Base-by-base conservation (phyloP, 2,797 vertebrate genomes). In the Leptatherina wallacei region DNA sequence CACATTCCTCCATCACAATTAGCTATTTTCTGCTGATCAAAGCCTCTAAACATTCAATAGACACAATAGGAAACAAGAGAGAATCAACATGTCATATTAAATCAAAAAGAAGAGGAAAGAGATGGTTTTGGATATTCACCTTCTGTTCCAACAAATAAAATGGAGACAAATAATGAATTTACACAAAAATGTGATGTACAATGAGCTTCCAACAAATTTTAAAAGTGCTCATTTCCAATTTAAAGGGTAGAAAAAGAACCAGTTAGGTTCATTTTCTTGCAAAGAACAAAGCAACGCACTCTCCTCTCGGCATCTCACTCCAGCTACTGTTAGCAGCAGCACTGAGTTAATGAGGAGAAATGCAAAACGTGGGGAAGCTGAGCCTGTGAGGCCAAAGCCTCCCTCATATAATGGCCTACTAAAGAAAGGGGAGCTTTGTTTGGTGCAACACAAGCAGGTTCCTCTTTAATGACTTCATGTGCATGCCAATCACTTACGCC, bases 391-490 rank as follows among this genome's bases (percentile, higher is more conserved):
- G 89, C 89, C 89, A 88, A 78, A 93, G 91, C 91, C 80, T 81
- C 63, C 36, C 88, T 89, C 87, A 29, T 85, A 88, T 91, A 92
- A 93, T 78, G 85, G 83, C 69, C 76, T 13, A n/a, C 71, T 63
- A 69, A 89, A 92, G 90, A 93, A 93, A 89, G 83, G 82, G 80
- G 82, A 62, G 88, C 91, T 92, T 93, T 94, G 93, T 93, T 89
- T 78, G 2, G 7, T 64, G 79, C 83, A 91, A 91, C 88, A 90
- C 91, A 89, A 91, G 89, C 88, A 89, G 88, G 91, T 91, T 92
- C 90, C 91, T 91, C 89, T 92, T 91, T 91, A 91, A 92, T 89
- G 90, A 93, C 91, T 93, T 85, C 81, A 88, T 90, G 87, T 82
- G 85, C 86, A 89, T 84, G 91, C 90, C 91, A 85, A 90, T 91